Conservation (phyloP, 2,113 vertebrate genomes). For the Xenopus borealis region DNA sequence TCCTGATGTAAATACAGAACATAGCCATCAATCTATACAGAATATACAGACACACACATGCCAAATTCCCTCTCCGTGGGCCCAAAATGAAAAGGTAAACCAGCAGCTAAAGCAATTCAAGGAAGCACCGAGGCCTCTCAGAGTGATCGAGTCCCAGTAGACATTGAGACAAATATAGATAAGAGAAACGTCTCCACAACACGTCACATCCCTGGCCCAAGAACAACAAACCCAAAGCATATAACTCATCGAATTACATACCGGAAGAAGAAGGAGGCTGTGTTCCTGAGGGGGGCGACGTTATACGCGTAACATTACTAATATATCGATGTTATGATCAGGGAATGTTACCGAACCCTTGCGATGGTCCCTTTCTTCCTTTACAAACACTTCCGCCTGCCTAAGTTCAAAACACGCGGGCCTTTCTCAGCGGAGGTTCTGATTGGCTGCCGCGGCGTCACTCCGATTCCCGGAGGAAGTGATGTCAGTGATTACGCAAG, state of each 20-base stretch:
- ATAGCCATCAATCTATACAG: too few relatives aligned
- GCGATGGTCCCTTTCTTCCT: not conserved
- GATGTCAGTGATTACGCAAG: not conserved
- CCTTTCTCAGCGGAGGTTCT: not conserved
- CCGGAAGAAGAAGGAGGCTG: not conserved
- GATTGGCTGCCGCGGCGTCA: not conserved
- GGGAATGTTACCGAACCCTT: not conserved
- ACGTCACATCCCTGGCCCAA: not conserved
- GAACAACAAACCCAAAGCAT: not conserved
- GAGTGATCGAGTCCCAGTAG: too few relatives aligned
- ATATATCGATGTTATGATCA: not conserved
- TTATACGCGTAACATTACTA: not conserved
- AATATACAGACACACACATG: too few relatives aligned
- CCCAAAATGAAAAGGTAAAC: too few relatives aligned
- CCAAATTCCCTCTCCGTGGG: too few relatives aligned
- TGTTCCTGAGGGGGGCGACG: too few relatives aligned
- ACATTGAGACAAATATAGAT: too few relatives aligned
- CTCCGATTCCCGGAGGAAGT: not conserved
- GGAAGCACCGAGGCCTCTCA: too few relatives aligned
- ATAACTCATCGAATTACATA: not conserved
- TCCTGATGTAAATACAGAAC: too few relatives aligned
- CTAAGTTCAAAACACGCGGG: slow-evolving; percentile 39
- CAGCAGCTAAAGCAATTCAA: too few relatives aligned
- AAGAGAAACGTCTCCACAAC: too few relatives aligned
- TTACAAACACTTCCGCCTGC: slow-evolving; percentile 8